Base-by-base conservation (phyloP, 2,888 invertebrate genomes). In the Oegoconia quadripuncta region DNA sequence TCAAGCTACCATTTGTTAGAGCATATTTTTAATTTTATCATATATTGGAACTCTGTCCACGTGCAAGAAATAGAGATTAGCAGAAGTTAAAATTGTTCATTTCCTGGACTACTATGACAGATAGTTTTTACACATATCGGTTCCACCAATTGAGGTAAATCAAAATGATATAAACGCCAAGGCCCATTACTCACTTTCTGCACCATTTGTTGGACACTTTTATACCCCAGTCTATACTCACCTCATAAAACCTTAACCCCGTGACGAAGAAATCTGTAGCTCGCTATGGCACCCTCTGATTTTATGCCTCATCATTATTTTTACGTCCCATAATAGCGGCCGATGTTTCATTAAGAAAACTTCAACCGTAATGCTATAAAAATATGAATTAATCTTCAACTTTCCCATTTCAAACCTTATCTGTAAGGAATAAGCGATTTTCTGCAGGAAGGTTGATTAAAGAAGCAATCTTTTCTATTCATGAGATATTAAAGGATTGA, bases 281-380 rank as follows among this genome's bases (percentile, higher is more conserved):
- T 49, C 49, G 50, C 43, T 39, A 42, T 4, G 8, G 4, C 6
- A 8, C 11, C 48, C 52, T 44, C 42, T 37, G 29, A 38, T 53
- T 68, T 68, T 63, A 70, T 57, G 55, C 31, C 36, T 44, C 46
- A 55, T 61, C 54, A 60, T 70, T 62, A 67, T 62, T 63, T 68
- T 70, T 67, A 69, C 54, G 54, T 34, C 12, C 53, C 50, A 58
- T 66, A 59, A 65, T 59, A 42, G 39, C 38, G 37, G 40, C 41
- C 42, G 51, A 52, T 52, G 55, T 64, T 64, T 67, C 59, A 67
- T 67, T 63, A 65, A 54, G 54, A 57, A 52, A 58, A 47, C 44
- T 44, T 44, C 29, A 33, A 26, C 31, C 41, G 26, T 42, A 39
- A 26, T 14, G 26, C 33, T 34, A 33, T 35, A 18, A 28, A 33